These are phyloP conservation scores for Heliconius aoede DNA, from an alignment of 2,888 invertebrate genomes.

Conservation along the genomic window DNA sequence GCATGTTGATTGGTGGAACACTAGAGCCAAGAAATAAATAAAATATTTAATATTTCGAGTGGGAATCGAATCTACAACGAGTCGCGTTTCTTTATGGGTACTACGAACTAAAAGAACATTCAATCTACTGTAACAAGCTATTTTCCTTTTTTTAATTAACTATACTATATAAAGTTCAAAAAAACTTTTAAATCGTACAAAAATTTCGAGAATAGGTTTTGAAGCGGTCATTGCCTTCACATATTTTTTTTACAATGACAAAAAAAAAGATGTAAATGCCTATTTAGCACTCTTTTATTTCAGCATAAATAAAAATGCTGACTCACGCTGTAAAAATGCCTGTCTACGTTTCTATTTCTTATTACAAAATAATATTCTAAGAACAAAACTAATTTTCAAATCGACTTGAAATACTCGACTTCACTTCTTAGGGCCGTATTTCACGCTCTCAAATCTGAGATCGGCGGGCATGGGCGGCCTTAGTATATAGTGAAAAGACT, in stretches of 20 bases:
- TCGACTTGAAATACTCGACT: neutral
- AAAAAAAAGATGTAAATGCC: neutral
- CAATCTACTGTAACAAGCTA: neutral
- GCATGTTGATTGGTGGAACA: no score
- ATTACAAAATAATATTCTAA: neutral
- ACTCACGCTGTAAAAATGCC: neutral
- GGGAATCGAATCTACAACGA: no score
- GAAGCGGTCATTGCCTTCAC: neutral
- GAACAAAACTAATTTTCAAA: neutral
- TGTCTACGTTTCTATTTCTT: neutral
- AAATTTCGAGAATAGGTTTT: neutral
- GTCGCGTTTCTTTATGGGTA: no score
- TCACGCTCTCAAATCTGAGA: neutral
- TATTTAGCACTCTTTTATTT: slow-evolving; percentile 9
- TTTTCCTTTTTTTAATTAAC: neutral
- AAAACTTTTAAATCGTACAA: neutral
- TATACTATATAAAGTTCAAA: neutral
- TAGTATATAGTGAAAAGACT: neutral
- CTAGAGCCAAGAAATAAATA: no score
- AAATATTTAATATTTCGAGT: no score
- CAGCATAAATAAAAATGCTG: slow-evolving; percentile 14
- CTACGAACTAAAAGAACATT: neutral
- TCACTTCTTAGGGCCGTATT: neutral
- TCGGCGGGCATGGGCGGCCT: neutral
- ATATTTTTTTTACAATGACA: neutral